Evolutionary conservation across 2,113 vertebrate genomes (phyloP), one percentile per base, ranked within the genome.

Genomic region (Heptranchias perlo): DNA sequence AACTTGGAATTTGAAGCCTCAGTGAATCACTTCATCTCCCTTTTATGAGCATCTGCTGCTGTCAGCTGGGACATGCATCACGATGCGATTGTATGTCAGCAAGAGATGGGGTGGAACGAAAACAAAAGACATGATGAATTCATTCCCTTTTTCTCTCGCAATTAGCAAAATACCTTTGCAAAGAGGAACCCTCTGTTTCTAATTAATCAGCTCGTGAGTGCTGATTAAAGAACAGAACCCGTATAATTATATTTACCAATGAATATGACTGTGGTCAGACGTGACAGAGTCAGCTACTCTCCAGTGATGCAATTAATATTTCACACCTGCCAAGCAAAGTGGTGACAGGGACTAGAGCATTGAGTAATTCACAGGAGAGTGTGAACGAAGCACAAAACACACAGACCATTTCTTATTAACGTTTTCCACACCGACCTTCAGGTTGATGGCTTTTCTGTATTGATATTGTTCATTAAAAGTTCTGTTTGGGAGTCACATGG

Each of bases 221-320:
- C 97, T 96, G 97, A 97, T 98, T 97, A 98, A 97, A 97, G 96
- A 97, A 82, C 94, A 96, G 92, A 97, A 97, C 96, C 96, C 96
- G 96, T 78, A 96, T 97, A 98, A 98, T 98, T 98, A 97, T 97
- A 97, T 97, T 97, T 97, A 97, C 97, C 96, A 96, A 96, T 96
- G 97, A 97, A 97, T 97, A 97, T 97, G 97, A 97, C 98, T 97
- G 97, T 97, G 97, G 97, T 97, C 97, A 97, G 97, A 98, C 16
- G 96, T 89, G 96, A 97, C 97, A 98, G 87, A 52, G 97, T 97
- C 97, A 97, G 97, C 97, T 96, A 61, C 96, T 98, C 98, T 98
- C 98, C 96, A 97, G 97, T 96, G 98, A 98, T 97, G 98, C 98
- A 98, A 98, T 98, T 98, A 98, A 98, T 98, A 98, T 98, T 98